A percentile compares a stretch with the other conserved stretches of the same genome.
Conservation (phyloP, 2,797 vertebrate species). For the Gallirallus australis region DNA sequence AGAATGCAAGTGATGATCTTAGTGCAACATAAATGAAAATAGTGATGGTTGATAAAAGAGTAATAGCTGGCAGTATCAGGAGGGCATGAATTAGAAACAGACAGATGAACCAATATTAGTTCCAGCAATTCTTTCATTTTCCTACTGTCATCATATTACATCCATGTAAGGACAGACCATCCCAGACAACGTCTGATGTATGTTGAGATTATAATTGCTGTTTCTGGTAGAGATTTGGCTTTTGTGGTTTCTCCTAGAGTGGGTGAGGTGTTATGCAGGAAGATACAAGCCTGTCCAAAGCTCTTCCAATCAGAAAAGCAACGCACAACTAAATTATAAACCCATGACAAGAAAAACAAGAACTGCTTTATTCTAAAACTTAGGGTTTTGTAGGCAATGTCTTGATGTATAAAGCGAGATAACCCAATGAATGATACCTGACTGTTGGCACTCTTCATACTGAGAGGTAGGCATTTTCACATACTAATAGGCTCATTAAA, state of each 20-base stretch:
- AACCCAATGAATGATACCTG: not conserved
- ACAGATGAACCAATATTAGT: not conserved
- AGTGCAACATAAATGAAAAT: not conserved
- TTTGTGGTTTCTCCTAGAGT: not conserved
- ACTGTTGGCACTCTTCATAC: not conserved
- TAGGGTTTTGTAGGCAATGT: not conserved
- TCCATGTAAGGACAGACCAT: not conserved
- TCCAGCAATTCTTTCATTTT: not conserved
- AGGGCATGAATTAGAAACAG: not conserved
- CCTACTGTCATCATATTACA: not conserved
- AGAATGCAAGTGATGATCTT: not conserved
- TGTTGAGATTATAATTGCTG: not conserved
- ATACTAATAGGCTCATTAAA: constrained; percentile 11
- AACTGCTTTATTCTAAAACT: not conserved
- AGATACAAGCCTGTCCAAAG: not conserved
- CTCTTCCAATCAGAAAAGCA: not conserved
- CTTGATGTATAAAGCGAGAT: not conserved
- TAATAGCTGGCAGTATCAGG: not conserved
- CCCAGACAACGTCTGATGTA: not conserved
- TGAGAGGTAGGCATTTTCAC: constrained; percentile 15
- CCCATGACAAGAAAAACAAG: not conserved
- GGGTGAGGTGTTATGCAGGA: not conserved
- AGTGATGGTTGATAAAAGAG: not conserved
- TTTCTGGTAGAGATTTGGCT: not conserved
- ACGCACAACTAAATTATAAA: not conserved